Base-by-base conservation (phyloP, 1,140 invertebrate species). In the Ectropis grisescens region DNA sequence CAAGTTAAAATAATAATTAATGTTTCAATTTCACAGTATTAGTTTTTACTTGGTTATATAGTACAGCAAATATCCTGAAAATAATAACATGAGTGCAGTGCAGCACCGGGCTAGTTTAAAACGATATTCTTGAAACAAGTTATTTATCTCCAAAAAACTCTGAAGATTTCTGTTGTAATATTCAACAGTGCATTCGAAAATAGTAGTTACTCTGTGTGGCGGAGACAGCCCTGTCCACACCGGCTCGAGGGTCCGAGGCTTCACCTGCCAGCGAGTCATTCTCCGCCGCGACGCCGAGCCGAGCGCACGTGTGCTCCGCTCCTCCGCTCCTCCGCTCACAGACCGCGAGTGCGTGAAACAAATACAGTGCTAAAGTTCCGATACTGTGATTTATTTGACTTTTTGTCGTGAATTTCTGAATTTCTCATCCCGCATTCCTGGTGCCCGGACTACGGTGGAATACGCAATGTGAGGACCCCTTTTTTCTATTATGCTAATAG, bases 261-360 rank as follows among this genome's bases (percentile, higher is more conserved):
- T 51, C 52, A 14, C 46, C n/a, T n/a, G 66, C 58, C 57, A 68
- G 49, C 32, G 27, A 39, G 41, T 31, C 65, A 76, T 64, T 74
- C 71, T 55, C 38, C 60, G 61, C 37, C 53, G 44, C 47, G 41
- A 41, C 46, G 43, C 41, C 40, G 54, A 11, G 34, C 36, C 13
- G 60, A 46, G 30, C 58, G 55, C 47, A 28, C 41, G 47, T 27
- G 27, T 28, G 15, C 13, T 1, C 7, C 6, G 10, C 24, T 10
- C 14, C 6, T 4, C 10, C 31, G 30, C 35, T 13, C 16, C 10
- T 22, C 15, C 32, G 13, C n/a, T 15, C 22, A 28, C 22, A 14
- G 27, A 28, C 22, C 30, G 42, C 41, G 45, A 42, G 47, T 52
- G 53, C 29, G 28, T 27, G 36, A 41, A 42, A 39, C 32, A 34